Base-by-base conservation (phyloP, 2,113 vertebrate genomes). In the Gorsachius goisagi region DNA sequence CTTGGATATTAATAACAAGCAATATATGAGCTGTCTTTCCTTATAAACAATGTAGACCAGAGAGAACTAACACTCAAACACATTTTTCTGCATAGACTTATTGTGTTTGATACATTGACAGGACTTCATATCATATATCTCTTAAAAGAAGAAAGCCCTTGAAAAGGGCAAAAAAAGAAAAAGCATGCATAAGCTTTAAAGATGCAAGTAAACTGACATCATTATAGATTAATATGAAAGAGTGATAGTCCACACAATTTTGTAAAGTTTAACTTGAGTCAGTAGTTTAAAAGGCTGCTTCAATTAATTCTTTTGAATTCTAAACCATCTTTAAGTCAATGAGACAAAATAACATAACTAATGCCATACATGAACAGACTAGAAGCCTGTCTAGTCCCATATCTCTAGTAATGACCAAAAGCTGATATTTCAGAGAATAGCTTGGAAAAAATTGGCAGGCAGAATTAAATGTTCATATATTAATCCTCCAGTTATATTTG, bases 1-100 rank as follows among this genome's bases (percentile, higher is more conserved):
- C 83, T 95, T 95, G 37, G 66, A 95, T 95, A 83, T 96, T 97
- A 93, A 94, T 96, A 94, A 96, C 56, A 83, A 96, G 56, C 64
- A 89, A 67, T 93, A 80, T 94, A 95, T 93, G 91, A 95, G 68
- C 90, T 95, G 89, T 95, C 94, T 95, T 93, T 91, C 89, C 77
- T 91, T 90, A 96, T 95, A 96, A 97, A 94, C 96, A 96, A 33
- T 33, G 47, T 82, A 94, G 92, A 88, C 74, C 35, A 85, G 59
- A 85, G 39, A 89, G 62, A 94, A 90, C 64, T 93, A 94, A 94
- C 24, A 33, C 93, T 94, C 73, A 96, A 89, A 95, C 68, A 93
- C 44, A 49, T 66, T 96, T 93, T 94, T 93, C 84, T 92, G 64
- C 78, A 91, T 56, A 76, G 81, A 66, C 58, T 95, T 95, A 80